phyloP scores from a whole-genome alignment of 1,140 invertebrate species.

The Diabrotica undecimpunctata region DNA sequence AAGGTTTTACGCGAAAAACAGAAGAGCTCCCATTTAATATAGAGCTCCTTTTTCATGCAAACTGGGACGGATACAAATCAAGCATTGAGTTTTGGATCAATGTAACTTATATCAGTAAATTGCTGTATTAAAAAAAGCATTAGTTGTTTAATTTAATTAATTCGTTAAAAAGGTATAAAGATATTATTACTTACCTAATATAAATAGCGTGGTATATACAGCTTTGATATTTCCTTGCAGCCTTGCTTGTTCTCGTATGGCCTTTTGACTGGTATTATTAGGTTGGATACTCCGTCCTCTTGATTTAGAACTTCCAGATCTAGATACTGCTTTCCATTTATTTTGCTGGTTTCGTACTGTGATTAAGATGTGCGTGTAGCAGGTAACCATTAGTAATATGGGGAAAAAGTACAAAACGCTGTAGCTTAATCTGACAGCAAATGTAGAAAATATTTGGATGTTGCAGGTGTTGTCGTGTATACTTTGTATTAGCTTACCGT shows the following conservation, averaged over 20 bases:
- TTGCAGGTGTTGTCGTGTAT: conserved; percentile 11
- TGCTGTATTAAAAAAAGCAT: no score
- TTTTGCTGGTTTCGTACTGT: conserved; percentile 55
- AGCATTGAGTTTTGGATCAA: no score
- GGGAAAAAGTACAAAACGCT: conserved; percentile 50
- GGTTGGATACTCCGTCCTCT: conserved; percentile 25
- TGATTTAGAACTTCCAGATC: conserved; percentile 40
- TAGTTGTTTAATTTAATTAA: no score
- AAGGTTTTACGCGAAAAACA: no score
- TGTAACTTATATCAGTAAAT: no score
- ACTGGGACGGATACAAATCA: no score
- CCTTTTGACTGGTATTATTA: conserved; percentile 24
- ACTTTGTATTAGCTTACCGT: conserved; percentile 10
- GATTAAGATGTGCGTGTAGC: conserved; percentile 59
- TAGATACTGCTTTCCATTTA: conserved; percentile 47
- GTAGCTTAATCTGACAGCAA: conserved; percentile 51
- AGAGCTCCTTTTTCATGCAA: no score
- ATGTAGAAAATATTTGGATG: conserved; percentile 25
- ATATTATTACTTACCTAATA: conserved; percentile 35
- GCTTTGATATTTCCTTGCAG: conserved; percentile 60
- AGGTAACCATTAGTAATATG: conserved; percentile 55
- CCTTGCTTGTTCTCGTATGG: conserved; percentile 34
- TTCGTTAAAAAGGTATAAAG: no score
- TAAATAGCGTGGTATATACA: conserved; percentile 62
- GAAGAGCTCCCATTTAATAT: no score